A percentile compares a stretch with the other conserved stretches of the same genome.
Evolutionary conservation across 1,140 invertebrate genomes (phyloP).

Genomic region (Procambarus virginalis): DNA sequence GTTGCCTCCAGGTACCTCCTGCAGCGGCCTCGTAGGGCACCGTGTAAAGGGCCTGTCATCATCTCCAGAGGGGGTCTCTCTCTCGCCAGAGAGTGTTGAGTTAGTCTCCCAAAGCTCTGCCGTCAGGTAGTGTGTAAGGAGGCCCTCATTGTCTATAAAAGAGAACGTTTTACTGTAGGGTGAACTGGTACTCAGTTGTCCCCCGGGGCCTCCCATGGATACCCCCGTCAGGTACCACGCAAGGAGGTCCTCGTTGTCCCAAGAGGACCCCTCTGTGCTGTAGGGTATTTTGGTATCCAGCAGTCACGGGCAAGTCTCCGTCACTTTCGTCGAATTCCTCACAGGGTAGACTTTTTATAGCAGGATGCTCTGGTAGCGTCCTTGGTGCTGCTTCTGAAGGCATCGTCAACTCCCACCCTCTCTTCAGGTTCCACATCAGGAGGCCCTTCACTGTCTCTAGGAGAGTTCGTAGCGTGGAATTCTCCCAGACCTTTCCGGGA

Average conservation of each 20-base stretch:
- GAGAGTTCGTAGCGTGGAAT: background rate
- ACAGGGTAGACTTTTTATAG: too few species aligned
- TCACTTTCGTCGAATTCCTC: too few species aligned
- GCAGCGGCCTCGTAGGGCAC: background rate
- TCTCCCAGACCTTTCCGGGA: background rate
- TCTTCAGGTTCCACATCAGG: too few species aligned
- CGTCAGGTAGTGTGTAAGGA: background rate
- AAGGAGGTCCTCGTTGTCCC: background rate
- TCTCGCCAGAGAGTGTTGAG: background rate
- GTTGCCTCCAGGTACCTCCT: conserved; percentile 8
- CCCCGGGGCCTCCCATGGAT: background rate
- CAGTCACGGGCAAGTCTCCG: background rate
- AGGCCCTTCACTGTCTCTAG: too few species aligned
- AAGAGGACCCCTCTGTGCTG: background rate
- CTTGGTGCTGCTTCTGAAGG: too few species aligned
- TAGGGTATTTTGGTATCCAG: background rate
- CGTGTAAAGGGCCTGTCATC: background rate
- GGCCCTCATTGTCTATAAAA: background rate
- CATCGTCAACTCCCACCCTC: too few species aligned
- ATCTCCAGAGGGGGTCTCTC: background rate
- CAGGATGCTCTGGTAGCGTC: too few species aligned
- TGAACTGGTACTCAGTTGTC: background rate
- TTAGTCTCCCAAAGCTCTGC: background rate
- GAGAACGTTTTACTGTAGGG: background rate
- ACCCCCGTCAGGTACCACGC: background rate